Evolutionary conservation across 2,888 invertebrate species (phyloP), one percentile per base, ranked within the genome.

Genomic region (Coleophora deauratella): DNA sequence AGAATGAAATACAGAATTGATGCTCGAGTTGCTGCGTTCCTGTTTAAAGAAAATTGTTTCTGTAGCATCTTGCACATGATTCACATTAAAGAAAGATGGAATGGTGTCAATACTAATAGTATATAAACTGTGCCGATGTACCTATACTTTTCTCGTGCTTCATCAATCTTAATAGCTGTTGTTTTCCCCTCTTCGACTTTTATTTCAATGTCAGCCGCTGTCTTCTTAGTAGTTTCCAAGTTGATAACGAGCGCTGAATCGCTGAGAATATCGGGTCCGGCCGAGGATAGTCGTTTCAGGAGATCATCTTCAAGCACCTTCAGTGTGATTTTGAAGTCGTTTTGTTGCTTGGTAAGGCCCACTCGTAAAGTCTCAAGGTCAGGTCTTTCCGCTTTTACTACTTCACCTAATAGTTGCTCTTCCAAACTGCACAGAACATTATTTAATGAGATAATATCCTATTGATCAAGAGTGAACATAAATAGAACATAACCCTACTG

Each of bases 1-100:
- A 98, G 84, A 47, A 97, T 95, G 70, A 98, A 98, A 73, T 98
- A 98, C 1, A 98, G 86, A 0, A 98, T 87, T 0, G 97, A 96
- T 0, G 96, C 96, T 45, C 97, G 81, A 0, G 91, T 88, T 0
- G 97, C 96, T 1, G 95, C 96, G 6, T 92, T 91, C 49, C 91
- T 87, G 62, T 15, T n/a, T n/a, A n/a, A 6, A 33, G 3, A 21
- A 21, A 21, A 21, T 21, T 15, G 9, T 10, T 15, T 15, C 6
- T 4, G 21, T 21, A 21, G 6, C 6, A 21, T n/a, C n/a, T n/a
- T n/a, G n/a, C n/a, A n/a, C n/a, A n/a, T n/a, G n/a, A n/a, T n/a
- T n/a, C n/a, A n/a, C n/a, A n/a, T n/a, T n/a, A n/a, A n/a, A n/a
- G n/a, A n/a, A n/a, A n/a, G n/a, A n/a, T n/a, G n/a, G n/a, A n/a